These are phyloP conservation scores for Galeopterus variegatus DNA, from an alignment of 2,113 vertebrate species.

Conservation along the genomic window DNA sequence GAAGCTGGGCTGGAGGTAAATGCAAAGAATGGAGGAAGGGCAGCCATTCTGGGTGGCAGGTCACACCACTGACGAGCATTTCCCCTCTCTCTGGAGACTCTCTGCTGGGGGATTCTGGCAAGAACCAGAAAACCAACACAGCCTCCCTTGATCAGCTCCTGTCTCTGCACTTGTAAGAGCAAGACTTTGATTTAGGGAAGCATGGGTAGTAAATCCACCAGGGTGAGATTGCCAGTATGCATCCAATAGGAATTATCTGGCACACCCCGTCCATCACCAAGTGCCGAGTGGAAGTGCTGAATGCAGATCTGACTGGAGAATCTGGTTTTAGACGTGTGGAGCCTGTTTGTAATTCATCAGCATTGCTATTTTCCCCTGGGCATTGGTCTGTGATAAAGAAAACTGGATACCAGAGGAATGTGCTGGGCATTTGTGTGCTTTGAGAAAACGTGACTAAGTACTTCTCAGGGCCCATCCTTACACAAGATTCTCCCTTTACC, in stretches of 20 bases:
- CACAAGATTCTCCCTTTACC: background rate
- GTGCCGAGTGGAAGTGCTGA: background rate
- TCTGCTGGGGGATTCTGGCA: background rate
- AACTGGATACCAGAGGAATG: slow-evolving; percentile 31
- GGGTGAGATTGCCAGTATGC: background rate
- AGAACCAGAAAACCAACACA: background rate
- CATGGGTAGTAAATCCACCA: background rate
- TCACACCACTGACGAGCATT: background rate
- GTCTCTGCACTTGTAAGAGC: background rate
- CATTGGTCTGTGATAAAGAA: background rate
- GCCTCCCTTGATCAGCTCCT: background rate
- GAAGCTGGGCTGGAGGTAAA: background rate
- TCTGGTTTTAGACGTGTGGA: background rate
- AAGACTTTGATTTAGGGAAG: background rate
- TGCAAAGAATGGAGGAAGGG: background rate
- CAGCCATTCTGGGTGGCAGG: background rate
- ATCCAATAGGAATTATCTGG: background rate
- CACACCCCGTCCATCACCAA: background rate
- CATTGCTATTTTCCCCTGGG: background rate
- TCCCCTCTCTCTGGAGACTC: background rate
- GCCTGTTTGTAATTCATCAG: background rate
- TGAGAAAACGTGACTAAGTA: slow-evolving; percentile 58
- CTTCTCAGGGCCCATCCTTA: background rate
- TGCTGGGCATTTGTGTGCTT: background rate
- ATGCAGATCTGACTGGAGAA: background rate